Evolutionary conservation across 2,113 vertebrate species (phyloP).

Genomic region (human (Homo sapiens)): GRCh38 chr12:129196001-129196500

Average conservation of each 20-base stretch:
- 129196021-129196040: no score
- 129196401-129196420: not conserved
- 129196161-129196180: accelerated
- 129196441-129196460: not conserved
- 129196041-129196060: no score
- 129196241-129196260: accelerated
- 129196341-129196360: not conserved
- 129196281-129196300: accelerated
- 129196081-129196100: no score
- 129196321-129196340: no score
- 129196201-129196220: not conserved
- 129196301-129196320: not conserved
- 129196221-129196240: not conserved
- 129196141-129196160: not conserved
- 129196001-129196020: no score
- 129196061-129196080: no score
- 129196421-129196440: not conserved
- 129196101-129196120: no score
- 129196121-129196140: no score
- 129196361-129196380: not conserved
- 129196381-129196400: not conserved
- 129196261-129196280: accelerated
- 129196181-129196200: not conserved
- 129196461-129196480: not conserved
- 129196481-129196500: not conserved